Base-by-base conservation (phyloP, 2,113 vertebrate genomes). In the Fulica atra region DNA sequence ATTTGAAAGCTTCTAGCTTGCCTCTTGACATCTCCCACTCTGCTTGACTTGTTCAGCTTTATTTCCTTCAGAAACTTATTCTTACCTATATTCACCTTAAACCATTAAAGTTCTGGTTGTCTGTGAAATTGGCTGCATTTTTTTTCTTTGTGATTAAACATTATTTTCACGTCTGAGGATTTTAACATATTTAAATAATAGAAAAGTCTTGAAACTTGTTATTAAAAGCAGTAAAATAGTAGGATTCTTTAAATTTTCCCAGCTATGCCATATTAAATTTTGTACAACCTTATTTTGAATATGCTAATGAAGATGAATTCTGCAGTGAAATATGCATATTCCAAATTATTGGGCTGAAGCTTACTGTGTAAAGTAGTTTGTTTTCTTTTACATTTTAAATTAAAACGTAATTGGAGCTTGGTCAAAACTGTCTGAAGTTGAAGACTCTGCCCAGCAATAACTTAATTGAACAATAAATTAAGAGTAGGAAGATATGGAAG, bases 301-400 rank as follows among this genome's bases (percentile, higher is more conserved):
- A 78, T 89, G 59, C 18, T 92, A 95, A 73, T 93, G 73, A 95
- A 87, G 77, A 85, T 80, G 14, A 51, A 51, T 92, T 84, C 33
- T 87, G 31, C 25, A 68, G 59, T 87, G 72, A 93, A 94, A 79
- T 79, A 81, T 24, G 15, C 18, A 11, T 85, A 79, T 96, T 85
- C 54, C 40, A 92, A 89, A 74, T 91, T 94, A 88, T 51, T n/a
- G 46, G 20, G 19, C 61, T 89, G 63, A 91, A 81, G 21, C 46
- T 64, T 81, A 38, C 29, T 57, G 33, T 81, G 70, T 86, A 38
- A 66, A 88, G n/a, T 48, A 76, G 61, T 81, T 68, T 84, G 15
- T 90, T 88, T 97, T 78, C 90, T 96, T 92, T 95, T 71, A 72
- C 19, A 70, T 89, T 44, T 95, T 85, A 81, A 95, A 94, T 95